phyloP scores from a whole-genome alignment of 2,797 vertebrate genomes.

The Parauchenoglanis ngamensis region DNA sequence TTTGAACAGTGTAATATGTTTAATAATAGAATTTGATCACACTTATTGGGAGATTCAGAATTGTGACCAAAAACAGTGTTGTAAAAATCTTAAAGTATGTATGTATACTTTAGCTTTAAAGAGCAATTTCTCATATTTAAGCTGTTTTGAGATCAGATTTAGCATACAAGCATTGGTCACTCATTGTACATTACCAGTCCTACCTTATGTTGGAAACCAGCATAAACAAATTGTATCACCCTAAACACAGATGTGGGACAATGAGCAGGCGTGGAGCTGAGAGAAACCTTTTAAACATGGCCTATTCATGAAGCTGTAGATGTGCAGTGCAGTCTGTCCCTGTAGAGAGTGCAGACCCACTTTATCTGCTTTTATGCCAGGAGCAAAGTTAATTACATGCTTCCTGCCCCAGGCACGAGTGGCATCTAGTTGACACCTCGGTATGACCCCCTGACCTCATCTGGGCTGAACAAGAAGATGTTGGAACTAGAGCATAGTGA shows the following conservation, averaged over 20 bases:
- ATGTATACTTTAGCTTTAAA: background rate
- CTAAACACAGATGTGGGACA: conserved; percentile 19
- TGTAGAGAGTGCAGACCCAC: background rate
- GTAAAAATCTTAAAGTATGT: background rate
- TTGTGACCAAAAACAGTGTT: background rate
- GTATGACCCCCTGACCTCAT: conserved; percentile 20
- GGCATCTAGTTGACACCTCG: conserved; percentile 24
- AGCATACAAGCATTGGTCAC: background rate
- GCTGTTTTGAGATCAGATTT: background rate
- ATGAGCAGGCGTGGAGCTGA: background rate
- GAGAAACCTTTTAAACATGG: conserved; percentile 16
- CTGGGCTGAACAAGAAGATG: conserved; percentile 29
- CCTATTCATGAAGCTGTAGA: conserved; percentile 36
- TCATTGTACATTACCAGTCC: background rate
- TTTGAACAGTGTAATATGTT: background rate
- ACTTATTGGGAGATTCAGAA: background rate
- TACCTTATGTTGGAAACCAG: background rate
- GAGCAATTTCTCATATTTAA: background rate
- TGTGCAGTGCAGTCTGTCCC: background rate
- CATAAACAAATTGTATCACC: conserved; percentile 13
- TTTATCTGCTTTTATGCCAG: conserved; percentile 14
- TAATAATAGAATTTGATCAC: background rate
- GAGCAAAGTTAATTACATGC: conserved; percentile 38
- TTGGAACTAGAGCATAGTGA: background rate
- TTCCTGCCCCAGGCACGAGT: conserved; percentile 35